These are phyloP conservation scores for Uloborus plumipes DNA, from an alignment of 2,888 invertebrate species.

Conservation along the genomic window DNA sequence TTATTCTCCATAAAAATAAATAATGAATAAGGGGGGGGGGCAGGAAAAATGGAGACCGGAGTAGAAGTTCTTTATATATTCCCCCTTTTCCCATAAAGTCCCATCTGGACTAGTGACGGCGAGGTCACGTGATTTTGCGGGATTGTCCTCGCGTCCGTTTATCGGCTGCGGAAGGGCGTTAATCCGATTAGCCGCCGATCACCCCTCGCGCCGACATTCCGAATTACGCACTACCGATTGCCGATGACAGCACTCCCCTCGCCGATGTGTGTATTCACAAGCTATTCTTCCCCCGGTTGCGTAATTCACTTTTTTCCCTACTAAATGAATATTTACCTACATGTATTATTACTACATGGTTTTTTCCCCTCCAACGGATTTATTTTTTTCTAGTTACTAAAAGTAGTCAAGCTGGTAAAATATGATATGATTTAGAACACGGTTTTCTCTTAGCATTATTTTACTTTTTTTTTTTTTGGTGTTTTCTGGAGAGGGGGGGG, in stretches of 20 bases:
- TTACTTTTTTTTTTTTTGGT: too few relatives aligned
- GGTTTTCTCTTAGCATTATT: too few relatives aligned
- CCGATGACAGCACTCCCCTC: slow-evolving; percentile 39
- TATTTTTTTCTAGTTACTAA: too few relatives aligned
- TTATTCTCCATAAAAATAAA: slow-evolving; percentile 7
- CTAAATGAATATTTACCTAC: slow-evolving; percentile 48
- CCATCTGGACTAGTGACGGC: slow-evolving; percentile 51
- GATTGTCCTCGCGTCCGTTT: slow-evolving; percentile 42
- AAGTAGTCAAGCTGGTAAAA: too few relatives aligned
- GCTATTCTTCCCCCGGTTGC: neutral
- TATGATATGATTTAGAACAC: too few relatives aligned
- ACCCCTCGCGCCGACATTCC: slow-evolving; percentile 51
- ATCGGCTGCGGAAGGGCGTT: slow-evolving; percentile 30
- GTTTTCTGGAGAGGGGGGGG: too few relatives aligned
- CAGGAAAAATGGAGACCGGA: too few relatives aligned
- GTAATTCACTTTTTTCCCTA: neutral
- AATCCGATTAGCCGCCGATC: slow-evolving; percentile 59
- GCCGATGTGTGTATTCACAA: neutral
- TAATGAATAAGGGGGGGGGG: slow-evolving; percentile 8
- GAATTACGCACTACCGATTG: slow-evolving; percentile 55
- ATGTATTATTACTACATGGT: too few relatives aligned
- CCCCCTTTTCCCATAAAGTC: slow-evolving; percentile 30
- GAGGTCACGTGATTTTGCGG: slow-evolving; percentile 48
- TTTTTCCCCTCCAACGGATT: too few relatives aligned
- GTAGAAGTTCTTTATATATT: neutral